A percentile compares a stretch with the other conserved stretches of the same genome.
These are phyloP conservation scores for Sitta europaea DNA, from an alignment of 2,113 vertebrate genomes.

Conservation along the genomic window DNA sequence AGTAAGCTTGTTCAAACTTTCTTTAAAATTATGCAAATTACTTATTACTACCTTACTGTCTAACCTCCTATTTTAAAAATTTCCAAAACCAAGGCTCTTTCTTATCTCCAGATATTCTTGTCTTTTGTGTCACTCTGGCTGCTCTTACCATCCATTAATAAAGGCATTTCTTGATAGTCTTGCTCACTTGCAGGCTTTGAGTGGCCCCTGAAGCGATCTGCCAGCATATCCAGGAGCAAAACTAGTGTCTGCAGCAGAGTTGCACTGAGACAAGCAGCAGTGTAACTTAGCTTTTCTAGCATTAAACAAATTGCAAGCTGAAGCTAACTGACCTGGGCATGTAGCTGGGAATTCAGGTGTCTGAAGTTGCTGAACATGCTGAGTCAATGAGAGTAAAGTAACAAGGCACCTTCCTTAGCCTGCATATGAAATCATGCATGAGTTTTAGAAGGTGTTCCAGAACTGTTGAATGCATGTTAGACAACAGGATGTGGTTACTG, in stretches of 20 bases:
- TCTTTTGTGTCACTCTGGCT: background rate
- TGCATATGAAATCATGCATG: rapidly evolving
- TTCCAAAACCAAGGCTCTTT: background rate
- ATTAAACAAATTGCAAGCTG: background rate
- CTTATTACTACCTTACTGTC: background rate
- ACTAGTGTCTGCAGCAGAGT: background rate
- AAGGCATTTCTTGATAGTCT: background rate
- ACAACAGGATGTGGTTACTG: background rate
- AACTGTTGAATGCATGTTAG: background rate
- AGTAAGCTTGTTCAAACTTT: background rate
- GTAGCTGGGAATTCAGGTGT: background rate
- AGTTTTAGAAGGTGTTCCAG: background rate
- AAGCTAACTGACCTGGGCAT: background rate
- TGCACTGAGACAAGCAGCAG: background rate
- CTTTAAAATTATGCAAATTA: background rate
- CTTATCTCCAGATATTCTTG: background rate
- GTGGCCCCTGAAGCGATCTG: background rate
- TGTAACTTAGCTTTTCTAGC: background rate
- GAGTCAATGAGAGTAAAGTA: background rate
- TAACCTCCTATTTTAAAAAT: background rate
- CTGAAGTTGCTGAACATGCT: background rate
- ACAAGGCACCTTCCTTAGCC: background rate
- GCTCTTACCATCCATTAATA: background rate
- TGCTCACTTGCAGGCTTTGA: background rate
- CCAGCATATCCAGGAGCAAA: background rate